These are phyloP conservation scores for Clunio marinus DNA, from an alignment of 2,888 invertebrate genomes.

Conservation along the genomic window DNA sequence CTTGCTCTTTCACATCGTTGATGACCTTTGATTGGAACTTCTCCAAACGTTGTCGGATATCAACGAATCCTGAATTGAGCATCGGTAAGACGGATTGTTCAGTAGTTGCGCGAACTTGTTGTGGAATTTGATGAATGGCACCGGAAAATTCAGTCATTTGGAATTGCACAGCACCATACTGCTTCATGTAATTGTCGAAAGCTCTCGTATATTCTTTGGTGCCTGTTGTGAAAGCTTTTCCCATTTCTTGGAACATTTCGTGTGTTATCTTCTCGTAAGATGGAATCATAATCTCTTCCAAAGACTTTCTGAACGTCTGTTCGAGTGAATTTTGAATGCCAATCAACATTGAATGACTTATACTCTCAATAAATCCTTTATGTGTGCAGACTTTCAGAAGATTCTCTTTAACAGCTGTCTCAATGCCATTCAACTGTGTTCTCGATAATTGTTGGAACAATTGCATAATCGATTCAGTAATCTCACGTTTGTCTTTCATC, in stretches of 20 bases:
- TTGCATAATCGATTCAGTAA: constrained; percentile 43
- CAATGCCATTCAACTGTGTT: background rate
- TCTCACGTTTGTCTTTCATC: constrained; percentile 47
- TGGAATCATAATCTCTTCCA: constrained; percentile 73
- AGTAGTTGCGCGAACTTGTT: constrained; percentile 41
- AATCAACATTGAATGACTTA: constrained; percentile 64
- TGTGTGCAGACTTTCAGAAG: constrained; percentile 24
- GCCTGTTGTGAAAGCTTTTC: constrained; percentile 80
- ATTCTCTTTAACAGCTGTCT: background rate
- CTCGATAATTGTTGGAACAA: constrained; percentile 11
- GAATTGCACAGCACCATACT: constrained; percentile 49
- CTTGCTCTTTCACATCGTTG: constrained; percentile 48
- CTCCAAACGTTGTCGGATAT: constrained; percentile 49
- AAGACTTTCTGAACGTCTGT: constrained; percentile 68
- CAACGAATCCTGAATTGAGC: constrained; percentile 44
- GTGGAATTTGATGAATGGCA: constrained; percentile 47
- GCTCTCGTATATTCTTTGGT: constrained; percentile 72
- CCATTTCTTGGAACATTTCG: constrained; percentile 84
- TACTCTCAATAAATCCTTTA: constrained; percentile 60
- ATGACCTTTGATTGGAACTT: constrained; percentile 47
- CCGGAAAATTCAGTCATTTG: constrained; percentile 48
- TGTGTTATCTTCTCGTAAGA: constrained; percentile 82
- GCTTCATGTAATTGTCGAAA: constrained; percentile 52
- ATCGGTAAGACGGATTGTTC: constrained; percentile 23
- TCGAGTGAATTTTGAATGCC: constrained; percentile 71